Evolutionary conservation across 2,797 vertebrate genomes (phyloP).

Genomic region (Cuniculus paca): DNA sequence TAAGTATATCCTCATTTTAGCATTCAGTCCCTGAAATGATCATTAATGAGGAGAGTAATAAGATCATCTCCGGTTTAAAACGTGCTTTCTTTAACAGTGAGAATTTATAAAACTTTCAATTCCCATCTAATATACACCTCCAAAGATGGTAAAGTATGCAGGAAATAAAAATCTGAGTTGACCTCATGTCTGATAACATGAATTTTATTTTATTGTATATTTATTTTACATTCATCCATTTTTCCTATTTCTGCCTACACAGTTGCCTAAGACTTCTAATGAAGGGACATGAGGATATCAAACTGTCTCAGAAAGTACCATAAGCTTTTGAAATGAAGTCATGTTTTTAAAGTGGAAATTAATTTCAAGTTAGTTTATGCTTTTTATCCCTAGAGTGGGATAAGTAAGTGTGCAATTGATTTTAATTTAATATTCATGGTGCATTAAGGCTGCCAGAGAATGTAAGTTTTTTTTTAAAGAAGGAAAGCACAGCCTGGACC

Average conservation of each 20-base stretch:
- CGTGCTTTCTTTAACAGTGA: neutral
- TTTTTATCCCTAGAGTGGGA: slow-evolving; percentile 80
- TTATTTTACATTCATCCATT: neutral
- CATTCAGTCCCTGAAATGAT: neutral
- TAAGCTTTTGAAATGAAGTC: slow-evolving; percentile 77
- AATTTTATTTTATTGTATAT: neutral
- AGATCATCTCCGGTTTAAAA: neutral
- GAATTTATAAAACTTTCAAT: neutral
- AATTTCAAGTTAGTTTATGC: slow-evolving; percentile 81
- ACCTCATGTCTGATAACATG: neutral
- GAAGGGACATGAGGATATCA: slow-evolving; percentile 66
- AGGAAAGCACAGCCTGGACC: slow-evolving; percentile 57
- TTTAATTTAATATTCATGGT: slow-evolving; percentile 85
- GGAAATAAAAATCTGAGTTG: neutral
- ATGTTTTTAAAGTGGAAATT: slow-evolving; percentile 82
- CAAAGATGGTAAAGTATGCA: neutral
- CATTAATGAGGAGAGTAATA: neutral
- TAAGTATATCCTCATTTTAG: neutral
- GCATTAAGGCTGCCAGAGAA: slow-evolving; percentile 77
- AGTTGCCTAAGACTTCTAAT: slow-evolving; percentile 51
- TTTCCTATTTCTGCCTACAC: slow-evolving; percentile 23
- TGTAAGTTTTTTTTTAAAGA: slow-evolving; percentile 52
- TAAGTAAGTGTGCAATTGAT: slow-evolving; percentile 85
- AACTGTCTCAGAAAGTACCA: slow-evolving; percentile 68
- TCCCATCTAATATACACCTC: neutral